Evolutionary conservation across 2,888 invertebrate genomes (phyloP).

Genomic region (Drosophila bunnanda): DNA sequence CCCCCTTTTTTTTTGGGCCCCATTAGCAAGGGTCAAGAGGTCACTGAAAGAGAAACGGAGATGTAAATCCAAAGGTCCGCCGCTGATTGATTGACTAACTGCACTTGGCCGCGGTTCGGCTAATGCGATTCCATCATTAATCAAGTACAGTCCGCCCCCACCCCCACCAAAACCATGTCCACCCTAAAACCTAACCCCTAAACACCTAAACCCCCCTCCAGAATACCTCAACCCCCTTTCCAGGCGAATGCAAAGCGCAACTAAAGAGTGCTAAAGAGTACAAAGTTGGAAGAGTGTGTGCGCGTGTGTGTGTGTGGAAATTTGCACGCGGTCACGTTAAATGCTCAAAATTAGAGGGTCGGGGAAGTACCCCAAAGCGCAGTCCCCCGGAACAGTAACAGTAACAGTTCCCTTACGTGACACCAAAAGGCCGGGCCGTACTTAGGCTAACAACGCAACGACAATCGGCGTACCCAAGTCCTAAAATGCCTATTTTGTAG

Average conservation of each 20-base stretch:
- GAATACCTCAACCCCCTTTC: background rate
- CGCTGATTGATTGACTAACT: constrained; percentile 47
- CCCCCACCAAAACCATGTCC: background rate
- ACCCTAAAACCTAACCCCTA: background rate
- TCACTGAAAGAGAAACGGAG: constrained; percentile 22
- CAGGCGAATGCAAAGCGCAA: constrained; percentile 64
- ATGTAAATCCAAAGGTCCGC: constrained; percentile 28
- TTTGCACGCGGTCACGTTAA: constrained; percentile 70
- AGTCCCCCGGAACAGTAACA: constrained; percentile 5
- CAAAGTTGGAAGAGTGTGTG: constrained; percentile 57
- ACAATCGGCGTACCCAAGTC: constrained; percentile 30
- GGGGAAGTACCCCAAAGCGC: constrained; percentile 22
- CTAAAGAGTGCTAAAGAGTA: constrained; percentile 77
- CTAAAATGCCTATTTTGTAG: constrained; percentile 69
- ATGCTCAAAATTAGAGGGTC: constrained; percentile 63
- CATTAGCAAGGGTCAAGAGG: constrained; percentile 32
- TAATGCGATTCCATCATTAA: constrained; percentile 48
- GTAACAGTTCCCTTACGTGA: constrained; percentile 50
- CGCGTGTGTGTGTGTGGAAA: constrained; percentile 31
- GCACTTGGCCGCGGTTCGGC: constrained; percentile 39
- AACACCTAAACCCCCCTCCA: background rate
- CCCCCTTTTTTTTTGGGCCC: background rate
- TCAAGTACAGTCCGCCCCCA: constrained; percentile 15
- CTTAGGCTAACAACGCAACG: constrained; percentile 62
- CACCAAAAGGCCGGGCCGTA: constrained; percentile 72